Percentiles rank a stretch among this genome's conserved stretches.
Conservation (phyloP, 2,797 vertebrate species). For the Molothrus aeneus region DNA sequence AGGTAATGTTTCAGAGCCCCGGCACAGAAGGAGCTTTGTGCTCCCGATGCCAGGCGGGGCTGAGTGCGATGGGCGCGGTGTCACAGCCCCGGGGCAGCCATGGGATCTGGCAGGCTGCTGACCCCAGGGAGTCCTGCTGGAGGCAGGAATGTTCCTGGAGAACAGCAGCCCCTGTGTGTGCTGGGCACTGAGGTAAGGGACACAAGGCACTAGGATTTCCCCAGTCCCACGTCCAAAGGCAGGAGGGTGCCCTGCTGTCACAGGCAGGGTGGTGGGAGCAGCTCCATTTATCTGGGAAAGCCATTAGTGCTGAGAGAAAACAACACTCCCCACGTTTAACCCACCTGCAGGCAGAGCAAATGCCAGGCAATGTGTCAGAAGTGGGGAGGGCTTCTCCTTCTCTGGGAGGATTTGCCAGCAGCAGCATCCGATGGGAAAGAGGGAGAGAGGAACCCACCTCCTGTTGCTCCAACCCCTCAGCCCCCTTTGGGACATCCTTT, state of each 20-base stretch:
- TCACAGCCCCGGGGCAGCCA: constrained; percentile 60
- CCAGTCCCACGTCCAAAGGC: constrained; percentile 38
- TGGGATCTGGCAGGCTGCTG: constrained; percentile 69
- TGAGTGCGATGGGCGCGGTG: constrained; percentile 63
- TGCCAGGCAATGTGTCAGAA: not conserved
- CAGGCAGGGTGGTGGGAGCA: constrained; percentile 19
- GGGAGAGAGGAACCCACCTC: not conserved
- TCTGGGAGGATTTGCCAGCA: not conserved
- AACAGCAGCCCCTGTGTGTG: constrained; percentile 78
- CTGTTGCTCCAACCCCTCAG: not conserved
- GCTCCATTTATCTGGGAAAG: not conserved
- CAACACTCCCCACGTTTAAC: not conserved
- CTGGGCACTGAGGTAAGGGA: constrained; percentile 59
- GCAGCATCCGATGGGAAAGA: not conserved
- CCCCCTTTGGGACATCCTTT: not conserved
- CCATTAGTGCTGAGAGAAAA: not conserved
- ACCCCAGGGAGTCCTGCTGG: constrained; percentile 69
- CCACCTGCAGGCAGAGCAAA: not conserved
- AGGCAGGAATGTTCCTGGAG: constrained; percentile 68
- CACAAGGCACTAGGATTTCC: constrained; percentile 68
- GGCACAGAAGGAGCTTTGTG: constrained; percentile 75
- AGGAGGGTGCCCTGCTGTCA: constrained; percentile 7
- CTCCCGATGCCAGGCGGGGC: not conserved
- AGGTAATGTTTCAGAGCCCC: constrained; percentile 76
- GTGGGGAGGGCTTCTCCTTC: not conserved